Conservation (phyloP, 1,140 invertebrate species). For the Maniola jurtina region DNA sequence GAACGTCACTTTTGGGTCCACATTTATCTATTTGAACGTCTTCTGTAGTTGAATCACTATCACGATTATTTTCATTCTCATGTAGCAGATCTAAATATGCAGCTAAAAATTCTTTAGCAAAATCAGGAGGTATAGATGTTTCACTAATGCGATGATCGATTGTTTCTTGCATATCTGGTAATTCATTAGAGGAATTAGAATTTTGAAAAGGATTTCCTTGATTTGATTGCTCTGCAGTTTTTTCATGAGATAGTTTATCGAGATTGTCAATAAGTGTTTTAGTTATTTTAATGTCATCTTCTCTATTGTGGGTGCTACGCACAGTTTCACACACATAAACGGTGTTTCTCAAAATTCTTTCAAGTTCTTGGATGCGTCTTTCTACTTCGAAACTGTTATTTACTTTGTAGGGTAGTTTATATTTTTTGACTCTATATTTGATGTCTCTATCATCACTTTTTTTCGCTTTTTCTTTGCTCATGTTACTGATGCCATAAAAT, state of each 20-base stretch:
- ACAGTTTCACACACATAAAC: conserved; percentile 58
- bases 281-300: conserved; percentile 56
- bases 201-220: conserved; percentile 26
- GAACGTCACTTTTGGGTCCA: conserved; percentile 44
- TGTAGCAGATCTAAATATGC: conserved; percentile 58
- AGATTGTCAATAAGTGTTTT: conserved; percentile 53
- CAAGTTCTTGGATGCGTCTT: conserved; percentile 56
- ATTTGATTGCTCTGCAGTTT: conserved; percentile 16
- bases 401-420: conserved; percentile 29
- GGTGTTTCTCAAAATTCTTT: conserved; percentile 61
- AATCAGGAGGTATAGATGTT: conserved; percentile 43
- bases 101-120: conserved; percentile 59
- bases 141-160: conserved; percentile 58
- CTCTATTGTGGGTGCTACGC: conserved; percentile 35
- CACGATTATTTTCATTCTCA: conserved; percentile 34
- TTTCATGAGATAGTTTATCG: conserved; percentile 38
- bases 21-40: conserved; percentile 26
- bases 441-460: conserved; percentile 9
- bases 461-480: conserved; percentile 30
- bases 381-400: conserved; percentile 54
- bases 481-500: conserved; percentile 39
- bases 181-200: conserved; percentile 51
- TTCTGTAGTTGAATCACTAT: conserved; percentile 40
- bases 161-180: conserved; percentile 55
- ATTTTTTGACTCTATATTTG: conserved; percentile 26